phyloP scores from a whole-genome alignment of 2,888 invertebrate species.

The Cepaea hortensis region DNA sequence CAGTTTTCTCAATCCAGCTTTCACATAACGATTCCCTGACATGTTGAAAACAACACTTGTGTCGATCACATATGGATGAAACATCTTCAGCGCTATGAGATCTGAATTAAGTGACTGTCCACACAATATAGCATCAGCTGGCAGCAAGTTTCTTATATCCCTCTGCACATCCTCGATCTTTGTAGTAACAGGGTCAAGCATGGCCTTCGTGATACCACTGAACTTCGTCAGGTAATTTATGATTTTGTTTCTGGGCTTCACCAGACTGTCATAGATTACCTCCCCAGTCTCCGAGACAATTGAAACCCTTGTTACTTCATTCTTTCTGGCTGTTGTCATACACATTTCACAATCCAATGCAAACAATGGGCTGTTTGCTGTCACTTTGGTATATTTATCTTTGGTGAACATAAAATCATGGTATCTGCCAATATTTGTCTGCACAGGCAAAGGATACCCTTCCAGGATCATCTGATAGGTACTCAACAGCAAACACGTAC shows the following conservation, averaged over 20 bases:
- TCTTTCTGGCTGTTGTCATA: conserved; percentile 82
- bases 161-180: conserved; percentile 88
- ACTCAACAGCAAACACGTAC: conserved; percentile 88
- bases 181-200: conserved; percentile 86
- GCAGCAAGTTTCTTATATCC: conserved; percentile 84
- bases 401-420: conserved; percentile 84
- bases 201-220: conserved; percentile 87
- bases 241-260: conserved; percentile 89
- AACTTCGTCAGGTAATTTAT: conserved; percentile 89
- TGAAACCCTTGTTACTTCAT: conserved; percentile 91
- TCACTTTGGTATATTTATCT: conserved; percentile 85
- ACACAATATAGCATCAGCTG: conserved; percentile 93
- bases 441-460: conserved; percentile 89
- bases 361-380: conserved; percentile 89
- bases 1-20: conserved; percentile 90
- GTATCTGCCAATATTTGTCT: conserved; percentile 55
- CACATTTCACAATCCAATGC: conserved; percentile 91
- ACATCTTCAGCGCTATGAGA: conserved; percentile 92
- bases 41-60: conserved; percentile 90
- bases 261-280: conserved; percentile 88
- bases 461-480: conserved; percentile 91
- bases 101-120: conserved; percentile 96
- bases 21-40: conserved; percentile 85
- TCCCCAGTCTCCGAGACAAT: conserved; percentile 88
- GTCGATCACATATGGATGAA: conserved; percentile 98